Evolutionary conservation across 2,113 vertebrate species (phyloP).

Genomic region (Labeo rohita): DNA sequence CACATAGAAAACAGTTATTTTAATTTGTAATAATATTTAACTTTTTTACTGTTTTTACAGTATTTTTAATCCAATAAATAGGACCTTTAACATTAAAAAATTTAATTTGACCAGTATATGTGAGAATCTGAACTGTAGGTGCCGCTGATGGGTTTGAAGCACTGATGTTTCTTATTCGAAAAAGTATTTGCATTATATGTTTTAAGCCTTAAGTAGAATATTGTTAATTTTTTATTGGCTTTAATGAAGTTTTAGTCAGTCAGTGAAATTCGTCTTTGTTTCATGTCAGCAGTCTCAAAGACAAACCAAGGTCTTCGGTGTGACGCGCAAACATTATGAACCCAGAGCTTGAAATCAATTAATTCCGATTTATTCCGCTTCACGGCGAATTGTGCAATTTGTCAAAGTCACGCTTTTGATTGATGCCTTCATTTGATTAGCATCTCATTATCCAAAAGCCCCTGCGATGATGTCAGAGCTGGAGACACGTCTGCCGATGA

Average conservation of each 20-base stretch:
- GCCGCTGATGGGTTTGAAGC: background rate
- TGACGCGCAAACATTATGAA: background rate
- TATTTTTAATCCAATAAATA: background rate
- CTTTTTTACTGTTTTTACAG: background rate
- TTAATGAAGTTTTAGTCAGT: background rate
- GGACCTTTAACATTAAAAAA: background rate
- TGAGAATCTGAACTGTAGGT: background rate
- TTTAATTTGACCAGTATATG: background rate
- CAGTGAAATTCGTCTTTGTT: background rate
- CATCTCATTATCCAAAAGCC: conserved; percentile 20
- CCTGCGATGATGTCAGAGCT: conserved; percentile 19
- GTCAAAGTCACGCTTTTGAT: conserved; percentile 25
- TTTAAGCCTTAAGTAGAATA: background rate
- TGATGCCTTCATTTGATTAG: conserved; percentile 34
- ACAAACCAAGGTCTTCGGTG: conserved; percentile 2
- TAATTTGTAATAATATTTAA: background rate
- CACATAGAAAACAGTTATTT: background rate
- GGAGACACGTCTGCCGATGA: background rate
- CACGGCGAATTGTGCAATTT: conserved; percentile 11
- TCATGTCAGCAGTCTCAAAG: background rate
- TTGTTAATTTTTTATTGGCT: background rate
- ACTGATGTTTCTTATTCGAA: background rate
- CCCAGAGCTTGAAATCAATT: conserved; percentile 26
- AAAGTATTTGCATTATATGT: background rate
- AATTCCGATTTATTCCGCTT: conserved; percentile 19